Percentiles rank a stretch among this genome's conserved stretches.
Evolutionary conservation across 2,888 invertebrate species (phyloP).

Genomic region (Zaprionus lineosus): DNA sequence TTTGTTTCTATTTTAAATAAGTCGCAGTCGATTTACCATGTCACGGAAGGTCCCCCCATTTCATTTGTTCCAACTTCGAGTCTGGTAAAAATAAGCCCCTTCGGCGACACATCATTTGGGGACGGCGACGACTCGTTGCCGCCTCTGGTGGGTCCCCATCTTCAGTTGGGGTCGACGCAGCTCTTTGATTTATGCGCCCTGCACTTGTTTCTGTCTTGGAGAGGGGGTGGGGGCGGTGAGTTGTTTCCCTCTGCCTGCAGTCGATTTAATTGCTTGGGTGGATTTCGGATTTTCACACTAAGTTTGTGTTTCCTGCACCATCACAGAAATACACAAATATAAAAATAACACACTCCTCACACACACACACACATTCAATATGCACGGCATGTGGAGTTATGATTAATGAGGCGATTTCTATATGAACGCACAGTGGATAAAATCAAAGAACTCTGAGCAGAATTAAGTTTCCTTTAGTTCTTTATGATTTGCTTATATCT

Average conservation of each 20-base stretch:
- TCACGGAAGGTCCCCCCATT: conserved; percentile 21
- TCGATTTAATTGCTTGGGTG: conserved; percentile 66
- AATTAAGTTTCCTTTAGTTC: no score
- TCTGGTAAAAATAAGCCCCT: conserved; percentile 42
- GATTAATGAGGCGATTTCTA: conserved; percentile 80
- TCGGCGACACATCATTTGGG: background rate
- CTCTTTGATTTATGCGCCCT: conserved; percentile 67
- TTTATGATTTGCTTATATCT: no score
- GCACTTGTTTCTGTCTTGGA: conserved; percentile 63
- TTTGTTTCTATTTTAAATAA: conserved; percentile 71
- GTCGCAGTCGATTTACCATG: conserved; percentile 70
- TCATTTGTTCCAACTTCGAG: background rate
- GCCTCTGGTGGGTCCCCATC: conserved; percentile 3
- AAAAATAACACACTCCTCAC: conserved; percentile 34
- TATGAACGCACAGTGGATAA: conserved; percentile 55
- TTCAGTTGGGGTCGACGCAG: conserved; percentile 3
- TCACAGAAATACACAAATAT: conserved; percentile 38
- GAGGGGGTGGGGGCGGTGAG: background rate
- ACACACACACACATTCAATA: no score
- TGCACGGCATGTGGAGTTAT: conserved; percentile 58
- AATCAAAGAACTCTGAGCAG: no score
- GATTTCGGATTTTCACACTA: conserved; percentile 66
- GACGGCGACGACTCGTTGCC: conserved; percentile 21
- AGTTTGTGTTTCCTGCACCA: conserved; percentile 68
- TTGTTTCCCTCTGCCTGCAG: no score